Conservation (phyloP, 2,797 vertebrate genomes). For the Hyperoplus immaculatus region DNA sequence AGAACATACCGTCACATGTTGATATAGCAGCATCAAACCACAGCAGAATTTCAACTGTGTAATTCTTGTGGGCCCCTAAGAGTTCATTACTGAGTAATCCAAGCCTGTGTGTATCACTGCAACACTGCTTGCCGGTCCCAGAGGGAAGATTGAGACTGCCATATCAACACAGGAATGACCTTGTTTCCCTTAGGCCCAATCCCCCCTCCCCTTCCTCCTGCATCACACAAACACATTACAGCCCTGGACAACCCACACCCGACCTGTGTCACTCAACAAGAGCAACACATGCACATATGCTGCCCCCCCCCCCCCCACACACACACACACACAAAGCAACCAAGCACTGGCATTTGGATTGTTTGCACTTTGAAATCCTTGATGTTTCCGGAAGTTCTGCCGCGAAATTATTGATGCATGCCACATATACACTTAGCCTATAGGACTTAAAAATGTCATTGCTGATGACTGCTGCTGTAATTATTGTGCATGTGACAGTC, state of each 20-base stretch:
- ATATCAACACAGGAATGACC: conserved; percentile 74
- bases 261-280: conserved; percentile 73
- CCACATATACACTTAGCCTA: background rate
- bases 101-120: conserved; percentile 72
- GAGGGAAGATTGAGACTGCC: conserved; percentile 75
- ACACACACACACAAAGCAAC: too few relatives aligned
- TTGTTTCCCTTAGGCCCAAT: conserved; percentile 64
- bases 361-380: background rate
- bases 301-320: background rate
- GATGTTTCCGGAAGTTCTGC: background rate
- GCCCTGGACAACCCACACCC: conserved; percentile 63
- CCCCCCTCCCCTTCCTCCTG: conserved; percentile 41
- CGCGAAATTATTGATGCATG: background rate
- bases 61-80: conserved; percentile 44
- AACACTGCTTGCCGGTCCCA: conserved; percentile 67
- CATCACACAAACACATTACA: conserved; percentile 66
- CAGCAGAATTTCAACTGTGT: conserved; percentile 40
- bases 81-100: conserved; percentile 66
- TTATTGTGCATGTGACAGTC: too few relatives aligned
- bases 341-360: conserved; percentile 4
- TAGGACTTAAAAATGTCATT: too few relatives aligned
- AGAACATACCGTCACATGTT: background rate
- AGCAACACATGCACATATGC: conserved; percentile 60
- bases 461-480: too few relatives aligned
- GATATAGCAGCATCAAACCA: conserved; percentile 10